Evolutionary conservation across 2,888 invertebrate species (phyloP).

Genomic region (Oscheius myriophilus): DNA sequence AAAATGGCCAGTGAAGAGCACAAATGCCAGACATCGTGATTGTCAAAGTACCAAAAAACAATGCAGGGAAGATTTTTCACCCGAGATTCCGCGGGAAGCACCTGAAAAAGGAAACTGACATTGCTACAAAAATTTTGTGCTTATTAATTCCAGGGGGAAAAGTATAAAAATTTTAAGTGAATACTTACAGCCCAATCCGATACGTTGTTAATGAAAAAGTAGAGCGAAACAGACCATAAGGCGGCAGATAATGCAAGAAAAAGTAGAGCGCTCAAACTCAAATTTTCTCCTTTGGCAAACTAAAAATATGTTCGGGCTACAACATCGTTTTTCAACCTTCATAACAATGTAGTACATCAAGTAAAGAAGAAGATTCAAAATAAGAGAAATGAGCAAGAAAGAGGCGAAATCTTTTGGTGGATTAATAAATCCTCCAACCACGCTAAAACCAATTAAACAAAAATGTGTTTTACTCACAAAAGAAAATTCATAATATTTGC

Average conservation of each 20-base stretch:
- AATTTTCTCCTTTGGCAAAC: slow-evolving; percentile 78
- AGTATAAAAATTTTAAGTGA: background rate
- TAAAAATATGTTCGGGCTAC: no score
- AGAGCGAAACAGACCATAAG: slow-evolving; percentile 80
- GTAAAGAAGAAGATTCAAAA: slow-evolving; percentile 85
- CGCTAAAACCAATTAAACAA: slow-evolving; percentile 66
- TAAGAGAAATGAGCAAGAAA: slow-evolving; percentile 82
- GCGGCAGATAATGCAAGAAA: slow-evolving; percentile 78
- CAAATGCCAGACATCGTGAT: slow-evolving; percentile 62
- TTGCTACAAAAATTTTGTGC: no score
- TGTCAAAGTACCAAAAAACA: slow-evolving; percentile 54
- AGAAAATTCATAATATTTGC: slow-evolving; percentile 43
- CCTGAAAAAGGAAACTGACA: slow-evolving; percentile 34
- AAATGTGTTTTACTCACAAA: slow-evolving; percentile 70
- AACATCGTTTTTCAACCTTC: slow-evolving; percentile 78
- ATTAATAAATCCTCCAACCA: slow-evolving; percentile 78
- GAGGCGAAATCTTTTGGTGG: slow-evolving; percentile 80
- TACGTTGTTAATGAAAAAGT: slow-evolving; percentile 81
- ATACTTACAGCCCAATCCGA: slow-evolving; percentile 78
- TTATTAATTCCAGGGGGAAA: no score
- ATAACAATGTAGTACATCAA: slow-evolving; percentile 83
- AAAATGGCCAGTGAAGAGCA: slow-evolving; percentile 72
- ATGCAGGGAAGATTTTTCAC: slow-evolving; percentile 51
- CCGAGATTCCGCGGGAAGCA: slow-evolving; percentile 49
- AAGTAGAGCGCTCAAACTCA: slow-evolving; percentile 77